Base-by-base conservation (phyloP, 2,797 vertebrate species). In the Pseudochirops corinnae region DNA sequence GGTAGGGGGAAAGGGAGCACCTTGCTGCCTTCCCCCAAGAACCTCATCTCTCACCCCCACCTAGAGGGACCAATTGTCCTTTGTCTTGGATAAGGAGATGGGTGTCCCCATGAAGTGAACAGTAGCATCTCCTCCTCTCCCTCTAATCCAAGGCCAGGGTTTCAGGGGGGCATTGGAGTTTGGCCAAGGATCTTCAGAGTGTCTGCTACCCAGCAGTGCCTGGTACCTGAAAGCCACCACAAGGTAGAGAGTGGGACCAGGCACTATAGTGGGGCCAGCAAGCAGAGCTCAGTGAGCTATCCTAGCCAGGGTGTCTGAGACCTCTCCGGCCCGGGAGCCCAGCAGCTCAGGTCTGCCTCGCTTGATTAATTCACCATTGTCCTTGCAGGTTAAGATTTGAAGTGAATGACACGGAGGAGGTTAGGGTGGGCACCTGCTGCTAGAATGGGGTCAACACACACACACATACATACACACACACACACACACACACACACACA, bases 61-160 rank as follows among this genome's bases (percentile, higher is more conserved):
- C 91, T 94, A 12, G 0, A 92, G 96, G 39, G 97, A 97, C 98
- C 97, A 97, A 95, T 91, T 97, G 91, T 96, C 96, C 96, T 97
- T 93, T 62, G 29, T 91, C 24, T 0, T 55, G 90, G 91, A 95
- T 93, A 96, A 97, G 97, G 97, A 97, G 94, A 95, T 39, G n/a
- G 56, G 93, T 29, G 82, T 87, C 24, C 28, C 87, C 31, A 74
- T 39, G 93, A 92, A 91, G 92, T 93, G 95, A 91, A 91, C 91
- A 31, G 26, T 74, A 90, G 55, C 5, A 93, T n/a, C 94, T 92
- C 91, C 39, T 29, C 26, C 11, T 6, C 1, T 58, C 82, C 50
- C 58, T 62, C 95, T n/a, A 60, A n/a, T 56, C 53, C 1, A 39
- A 91, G 74, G 93, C 94, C 87, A n/a, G 21, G 5, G 0, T 1